phyloP scores from a whole-genome alignment of 2,888 invertebrate genomes.

The Brachynemurus nebulosus region DNA sequence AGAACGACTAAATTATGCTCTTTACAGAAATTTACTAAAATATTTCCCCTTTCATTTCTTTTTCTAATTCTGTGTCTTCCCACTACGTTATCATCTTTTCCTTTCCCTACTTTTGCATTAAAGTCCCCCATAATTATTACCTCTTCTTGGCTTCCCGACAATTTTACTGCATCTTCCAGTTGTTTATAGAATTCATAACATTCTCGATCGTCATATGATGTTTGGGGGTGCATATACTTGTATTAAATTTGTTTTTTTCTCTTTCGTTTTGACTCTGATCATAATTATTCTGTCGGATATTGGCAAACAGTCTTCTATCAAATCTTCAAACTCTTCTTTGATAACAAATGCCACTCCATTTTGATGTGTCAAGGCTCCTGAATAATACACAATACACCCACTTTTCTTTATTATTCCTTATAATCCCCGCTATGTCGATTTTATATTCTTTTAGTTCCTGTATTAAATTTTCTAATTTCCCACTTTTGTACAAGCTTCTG shows the following conservation, averaged over 20 bases:
- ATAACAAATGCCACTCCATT: neutral
- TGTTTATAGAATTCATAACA: constrained; percentile 6
- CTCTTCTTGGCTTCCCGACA: constrained; percentile 11
- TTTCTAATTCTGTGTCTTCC: constrained; percentile 16
- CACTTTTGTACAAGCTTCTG: neutral
- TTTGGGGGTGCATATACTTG: constrained; percentile 1
- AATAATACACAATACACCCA: neutral
- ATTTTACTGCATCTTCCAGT: constrained; percentile 8
- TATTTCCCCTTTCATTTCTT: constrained; percentile 16
- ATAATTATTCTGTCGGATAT: neutral
- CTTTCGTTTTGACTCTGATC: constrained; percentile 12
- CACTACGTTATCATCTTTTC: constrained; percentile 9
- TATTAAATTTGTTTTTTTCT: constrained; percentile 4
- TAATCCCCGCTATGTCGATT: too few relatives aligned
- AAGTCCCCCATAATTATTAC: constrained; percentile 11
- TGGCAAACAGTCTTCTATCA: too few relatives aligned
- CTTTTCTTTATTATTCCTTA: neutral
- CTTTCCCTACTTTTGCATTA: constrained; percentile 17
- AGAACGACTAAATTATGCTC: neutral
- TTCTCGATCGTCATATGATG: neutral
- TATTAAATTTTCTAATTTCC: neutral
- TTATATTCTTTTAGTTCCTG: too few relatives aligned
- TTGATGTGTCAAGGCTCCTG: neutral
- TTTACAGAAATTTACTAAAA: neutral
- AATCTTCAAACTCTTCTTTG: neutral